phyloP scores from a whole-genome alignment of 2,888 invertebrate genomes.

The Brenthis hecate region DNA sequence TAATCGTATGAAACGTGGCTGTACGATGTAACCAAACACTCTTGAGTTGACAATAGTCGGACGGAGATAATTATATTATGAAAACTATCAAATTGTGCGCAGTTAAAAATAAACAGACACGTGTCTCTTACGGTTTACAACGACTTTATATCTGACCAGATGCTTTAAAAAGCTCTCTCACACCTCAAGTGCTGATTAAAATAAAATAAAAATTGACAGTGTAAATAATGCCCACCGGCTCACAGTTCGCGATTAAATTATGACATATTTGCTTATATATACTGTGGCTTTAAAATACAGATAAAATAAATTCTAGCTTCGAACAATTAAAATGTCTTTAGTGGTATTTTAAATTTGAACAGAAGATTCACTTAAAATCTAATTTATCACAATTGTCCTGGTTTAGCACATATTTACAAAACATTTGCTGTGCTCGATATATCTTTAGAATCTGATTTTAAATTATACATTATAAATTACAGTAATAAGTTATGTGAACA shows the following conservation, averaged over 20 bases:
- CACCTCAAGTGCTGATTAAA: slow-evolving; percentile 42
- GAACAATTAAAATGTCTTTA: slow-evolving; percentile 30
- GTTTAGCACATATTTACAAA: slow-evolving; percentile 76
- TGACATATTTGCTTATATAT: slow-evolving; percentile 43
- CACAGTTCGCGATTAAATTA: slow-evolving; percentile 57
- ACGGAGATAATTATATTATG: slow-evolving; percentile 63
- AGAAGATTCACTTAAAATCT: slow-evolving; percentile 64
- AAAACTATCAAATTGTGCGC: slow-evolving; percentile 73
- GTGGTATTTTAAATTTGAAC: slow-evolving; percentile 37
- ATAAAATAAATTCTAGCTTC: slow-evolving; percentile 30
- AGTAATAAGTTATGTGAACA: slow-evolving; percentile 74
- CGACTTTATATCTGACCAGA: slow-evolving; percentile 36
- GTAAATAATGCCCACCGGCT: slow-evolving; percentile 71
- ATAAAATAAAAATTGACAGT: slow-evolving; percentile 49
- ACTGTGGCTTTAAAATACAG: slow-evolving; percentile 30
- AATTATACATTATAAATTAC: slow-evolving; percentile 61
- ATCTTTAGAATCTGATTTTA: slow-evolving; percentile 68
- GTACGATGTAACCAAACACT: slow-evolving; percentile 17
- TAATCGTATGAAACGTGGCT: slow-evolving; percentile 12
- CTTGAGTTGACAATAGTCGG: slow-evolving; percentile 52
- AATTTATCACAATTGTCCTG: slow-evolving; percentile 80
- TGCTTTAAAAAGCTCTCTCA: slow-evolving; percentile 39
- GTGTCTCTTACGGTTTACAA: slow-evolving; percentile 41
- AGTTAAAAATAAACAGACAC: slow-evolving; percentile 47
- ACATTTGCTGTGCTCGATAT: slow-evolving; percentile 69